Evolutionary conservation across 1,140 invertebrate species (phyloP).

Genomic region (Papilio aristodemus): DNA sequence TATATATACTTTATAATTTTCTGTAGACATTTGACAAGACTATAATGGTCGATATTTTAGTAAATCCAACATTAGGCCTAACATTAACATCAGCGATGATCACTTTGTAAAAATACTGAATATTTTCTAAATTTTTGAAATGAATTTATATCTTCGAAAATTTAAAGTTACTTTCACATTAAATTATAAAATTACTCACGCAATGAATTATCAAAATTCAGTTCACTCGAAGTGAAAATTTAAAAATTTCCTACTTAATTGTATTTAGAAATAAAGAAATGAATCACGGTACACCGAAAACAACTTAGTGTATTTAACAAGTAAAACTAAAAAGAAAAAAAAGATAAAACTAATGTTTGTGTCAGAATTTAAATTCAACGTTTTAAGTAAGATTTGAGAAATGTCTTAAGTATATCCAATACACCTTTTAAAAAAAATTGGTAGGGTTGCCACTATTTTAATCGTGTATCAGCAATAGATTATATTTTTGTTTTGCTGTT

Average conservation of each 20-base stretch:
- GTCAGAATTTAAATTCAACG: constrained; percentile 1
- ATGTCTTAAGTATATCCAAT: no score
- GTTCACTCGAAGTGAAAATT: constrained; percentile 8
- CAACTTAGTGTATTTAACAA: not conserved
- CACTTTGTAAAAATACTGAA: not conserved
- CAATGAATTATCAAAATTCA: not conserved
- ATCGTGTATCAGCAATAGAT: no score
- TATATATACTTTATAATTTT: not conserved
- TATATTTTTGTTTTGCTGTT: no score
- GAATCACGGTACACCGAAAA: not conserved
- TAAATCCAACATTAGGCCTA: constrained; percentile 7
- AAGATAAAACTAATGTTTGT: not conserved
- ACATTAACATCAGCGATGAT: not conserved
- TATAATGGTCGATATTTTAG: constrained; percentile 7
- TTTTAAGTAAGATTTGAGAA: not conserved
- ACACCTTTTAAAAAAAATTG: no score
- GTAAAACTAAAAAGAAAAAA: constrained; percentile 8
- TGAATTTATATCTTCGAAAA: not conserved
- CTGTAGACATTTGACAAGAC: not conserved
- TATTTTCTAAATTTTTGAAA: not conserved
- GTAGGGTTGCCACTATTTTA: no score
- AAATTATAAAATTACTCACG: not conserved
- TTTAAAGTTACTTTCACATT: not conserved
- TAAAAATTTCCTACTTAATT: constrained; percentile 28
- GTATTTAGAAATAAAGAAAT: constrained; percentile 16